Evolutionary conservation across 64 coral and sea anemone species (phyloP).

Genomic region (Actinia tenebrosa): DNA sequence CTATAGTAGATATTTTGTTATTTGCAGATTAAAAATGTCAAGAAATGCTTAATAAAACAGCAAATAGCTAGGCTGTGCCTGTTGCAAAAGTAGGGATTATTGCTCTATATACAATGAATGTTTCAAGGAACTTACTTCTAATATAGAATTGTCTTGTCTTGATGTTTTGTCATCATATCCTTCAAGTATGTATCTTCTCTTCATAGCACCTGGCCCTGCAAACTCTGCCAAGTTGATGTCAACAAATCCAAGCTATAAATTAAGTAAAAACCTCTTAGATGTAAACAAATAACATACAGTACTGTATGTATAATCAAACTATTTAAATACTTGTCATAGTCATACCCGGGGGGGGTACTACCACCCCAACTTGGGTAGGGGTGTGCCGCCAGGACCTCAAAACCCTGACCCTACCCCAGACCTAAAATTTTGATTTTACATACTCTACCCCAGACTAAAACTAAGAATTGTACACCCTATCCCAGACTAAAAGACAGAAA

Average conservation of each 20-base stretch:
- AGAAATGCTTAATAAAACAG: too few relatives aligned
- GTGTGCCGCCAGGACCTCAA: too few relatives aligned
- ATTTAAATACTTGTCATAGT: background rate
- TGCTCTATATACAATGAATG: background rate
- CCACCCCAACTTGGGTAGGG: too few relatives aligned
- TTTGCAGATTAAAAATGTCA: too few relatives aligned
- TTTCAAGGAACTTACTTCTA: conserved; percentile 57
- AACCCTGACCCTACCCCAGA: too few relatives aligned
- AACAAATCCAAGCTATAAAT: conserved; percentile 83
- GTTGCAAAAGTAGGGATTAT: too few relatives aligned
- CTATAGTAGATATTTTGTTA: too few relatives aligned
- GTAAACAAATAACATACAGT: background rate
- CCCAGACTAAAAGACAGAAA: too few relatives aligned
- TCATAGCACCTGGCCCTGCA: conserved; percentile 76
- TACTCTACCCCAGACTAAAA: too few relatives aligned
- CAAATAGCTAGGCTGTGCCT: too few relatives aligned
- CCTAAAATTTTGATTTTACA: too few relatives aligned
- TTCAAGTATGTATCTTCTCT: conserved; percentile 84
- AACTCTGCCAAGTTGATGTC: conserved; percentile 93
- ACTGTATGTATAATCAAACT: background rate
- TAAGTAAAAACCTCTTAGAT: background rate
- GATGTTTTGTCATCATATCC: conserved; percentile 87
- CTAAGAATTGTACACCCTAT: too few relatives aligned
- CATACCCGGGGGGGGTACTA: background rate
- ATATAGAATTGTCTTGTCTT: conserved; percentile 95